These are phyloP conservation scores for Calephelis nemesis DNA, from an alignment of 1,140 invertebrate species.

Conservation along the genomic window DNA sequence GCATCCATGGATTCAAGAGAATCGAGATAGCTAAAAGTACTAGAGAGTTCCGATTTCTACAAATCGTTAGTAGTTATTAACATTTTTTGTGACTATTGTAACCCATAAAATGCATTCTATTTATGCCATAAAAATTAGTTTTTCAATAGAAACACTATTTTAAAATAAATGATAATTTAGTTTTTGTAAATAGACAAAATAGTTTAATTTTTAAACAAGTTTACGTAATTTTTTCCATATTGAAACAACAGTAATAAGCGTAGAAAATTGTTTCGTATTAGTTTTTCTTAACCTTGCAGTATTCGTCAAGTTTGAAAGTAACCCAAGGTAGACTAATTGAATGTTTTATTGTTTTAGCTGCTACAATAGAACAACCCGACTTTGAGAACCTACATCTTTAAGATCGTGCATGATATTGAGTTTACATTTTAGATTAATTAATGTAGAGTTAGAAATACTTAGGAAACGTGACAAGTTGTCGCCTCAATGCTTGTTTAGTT, in stretches of 20 bases:
- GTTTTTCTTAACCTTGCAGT: neutral
- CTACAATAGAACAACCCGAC: conserved; percentile 86
- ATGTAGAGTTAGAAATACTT: conserved; percentile 41
- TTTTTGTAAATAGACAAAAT: conserved; percentile 36
- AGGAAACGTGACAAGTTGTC: conserved; percentile 39
- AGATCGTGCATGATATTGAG: conserved; percentile 59
- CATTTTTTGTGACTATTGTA: too few species aligned
- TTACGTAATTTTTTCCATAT: too few species aligned
- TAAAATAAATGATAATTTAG: too few species aligned
- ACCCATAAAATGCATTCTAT: too few species aligned
- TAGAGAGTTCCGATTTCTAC: too few species aligned
- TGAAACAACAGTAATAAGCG: too few species aligned
- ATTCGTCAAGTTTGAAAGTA: conserved; percentile 17
- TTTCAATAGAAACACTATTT: too few species aligned
- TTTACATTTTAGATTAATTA: conserved; percentile 39
- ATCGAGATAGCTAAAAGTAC: too few species aligned
- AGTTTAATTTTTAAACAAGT: too few species aligned
- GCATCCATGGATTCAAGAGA: too few species aligned
- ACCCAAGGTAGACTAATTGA: conserved; percentile 18
- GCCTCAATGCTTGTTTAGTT: conserved; percentile 44
- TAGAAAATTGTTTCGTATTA: neutral
- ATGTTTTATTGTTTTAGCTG: conserved; percentile 81
- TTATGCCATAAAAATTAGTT: too few species aligned
- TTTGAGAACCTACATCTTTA: conserved; percentile 74
- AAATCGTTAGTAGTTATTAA: too few species aligned